Evolutionary conservation across 2,113 vertebrate genomes (phyloP).

Genomic region (Nerophis ophidion): DNA sequence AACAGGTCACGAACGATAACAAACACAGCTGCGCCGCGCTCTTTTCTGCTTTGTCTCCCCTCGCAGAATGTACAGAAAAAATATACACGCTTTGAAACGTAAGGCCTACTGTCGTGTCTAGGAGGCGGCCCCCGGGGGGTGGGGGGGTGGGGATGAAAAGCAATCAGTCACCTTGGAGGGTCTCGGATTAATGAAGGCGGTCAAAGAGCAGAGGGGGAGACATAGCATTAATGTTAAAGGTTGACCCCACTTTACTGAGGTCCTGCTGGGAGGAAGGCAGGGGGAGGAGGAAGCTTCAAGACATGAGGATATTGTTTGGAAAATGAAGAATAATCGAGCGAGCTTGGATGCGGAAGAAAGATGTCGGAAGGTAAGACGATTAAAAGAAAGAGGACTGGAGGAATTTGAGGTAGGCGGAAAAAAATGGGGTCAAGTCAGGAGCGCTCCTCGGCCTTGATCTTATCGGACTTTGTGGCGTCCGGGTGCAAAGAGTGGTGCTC

Average conservation of each 20-base stretch:
- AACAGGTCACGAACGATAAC: conserved; percentile 31
- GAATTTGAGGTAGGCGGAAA: conserved; percentile 53
- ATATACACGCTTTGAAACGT: conserved; percentile 40
- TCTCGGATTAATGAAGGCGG: conserved; percentile 50
- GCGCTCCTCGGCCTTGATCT: conserved; percentile 56
- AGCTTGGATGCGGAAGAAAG: conserved; percentile 17
- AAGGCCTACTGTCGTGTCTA: conserved; percentile 51
- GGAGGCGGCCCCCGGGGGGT: conserved; percentile 48
- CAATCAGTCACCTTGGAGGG: conserved; percentile 42
- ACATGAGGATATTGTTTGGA: conserved; percentile 43
- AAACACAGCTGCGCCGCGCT: conserved; percentile 39
- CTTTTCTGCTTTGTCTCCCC: conserved; percentile 38
- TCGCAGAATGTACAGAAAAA: conserved; percentile 28
- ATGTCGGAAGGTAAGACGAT: conserved; percentile 20
- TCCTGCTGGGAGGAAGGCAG: conserved; percentile 30
- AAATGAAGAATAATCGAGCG: conserved; percentile 43
- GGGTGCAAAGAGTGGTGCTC: conserved; percentile 10
- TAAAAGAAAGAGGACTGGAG: conserved; percentile 28
- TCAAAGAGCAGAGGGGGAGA: conserved; percentile 55
- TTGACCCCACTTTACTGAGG: conserved; percentile 63
- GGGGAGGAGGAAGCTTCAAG: conserved; percentile 25
- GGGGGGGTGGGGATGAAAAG: conserved; percentile 63
- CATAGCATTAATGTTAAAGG: conserved; percentile 42
- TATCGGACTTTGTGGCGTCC: conserved; percentile 56
- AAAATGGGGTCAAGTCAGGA: conserved; percentile 45